Percentiles rank a stretch among this genome's conserved stretches.
phyloP scores from a whole-genome alignment of 2,888 invertebrate genomes.

The Drosophila demipolita region DNA sequence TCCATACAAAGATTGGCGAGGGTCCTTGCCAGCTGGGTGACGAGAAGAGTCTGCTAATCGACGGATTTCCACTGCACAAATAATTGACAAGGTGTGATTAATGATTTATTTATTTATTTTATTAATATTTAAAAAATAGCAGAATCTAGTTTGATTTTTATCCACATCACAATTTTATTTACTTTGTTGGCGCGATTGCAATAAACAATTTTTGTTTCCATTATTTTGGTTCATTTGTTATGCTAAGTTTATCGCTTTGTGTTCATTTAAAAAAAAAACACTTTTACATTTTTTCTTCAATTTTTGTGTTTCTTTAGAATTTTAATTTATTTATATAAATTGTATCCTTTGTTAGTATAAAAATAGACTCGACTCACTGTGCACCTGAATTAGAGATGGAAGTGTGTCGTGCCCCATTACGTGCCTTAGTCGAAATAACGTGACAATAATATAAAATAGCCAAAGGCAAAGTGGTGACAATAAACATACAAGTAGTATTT shows the following conservation, averaged over 20 bases:
- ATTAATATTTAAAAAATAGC: neutral
- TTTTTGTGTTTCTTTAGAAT: neutral
- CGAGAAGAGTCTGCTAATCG: conserved; percentile 86
- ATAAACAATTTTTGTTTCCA: conserved; percentile 34
- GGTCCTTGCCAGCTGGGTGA: conserved; percentile 87
- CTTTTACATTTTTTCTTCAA: neutral
- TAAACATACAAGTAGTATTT: conserved; percentile 22
- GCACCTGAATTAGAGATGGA: conserved; percentile 19
- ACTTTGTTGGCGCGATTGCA: conserved; percentile 26
- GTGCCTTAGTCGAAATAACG: conserved; percentile 39
- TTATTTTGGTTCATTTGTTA: conserved; percentile 32
- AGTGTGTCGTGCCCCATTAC: conserved; percentile 6
- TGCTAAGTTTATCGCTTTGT: conserved; percentile 14
- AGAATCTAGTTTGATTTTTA: neutral
- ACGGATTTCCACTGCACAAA: conserved; percentile 66
- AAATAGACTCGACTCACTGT: conserved; percentile 26
- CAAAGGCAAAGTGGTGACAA: conserved; percentile 35
- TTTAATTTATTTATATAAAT: conserved; percentile 2
- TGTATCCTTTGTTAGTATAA: conserved; percentile 1
- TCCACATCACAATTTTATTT: conserved; percentile 21
- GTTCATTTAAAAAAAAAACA: neutral
- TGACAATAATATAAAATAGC: conserved; percentile 22
- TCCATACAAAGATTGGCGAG: conserved; percentile 92
- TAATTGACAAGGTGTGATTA: conserved; percentile 12
- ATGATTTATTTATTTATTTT: neutral